phyloP scores from a whole-genome alignment of 1,140 invertebrate species.

The Radopholus similis region DNA sequence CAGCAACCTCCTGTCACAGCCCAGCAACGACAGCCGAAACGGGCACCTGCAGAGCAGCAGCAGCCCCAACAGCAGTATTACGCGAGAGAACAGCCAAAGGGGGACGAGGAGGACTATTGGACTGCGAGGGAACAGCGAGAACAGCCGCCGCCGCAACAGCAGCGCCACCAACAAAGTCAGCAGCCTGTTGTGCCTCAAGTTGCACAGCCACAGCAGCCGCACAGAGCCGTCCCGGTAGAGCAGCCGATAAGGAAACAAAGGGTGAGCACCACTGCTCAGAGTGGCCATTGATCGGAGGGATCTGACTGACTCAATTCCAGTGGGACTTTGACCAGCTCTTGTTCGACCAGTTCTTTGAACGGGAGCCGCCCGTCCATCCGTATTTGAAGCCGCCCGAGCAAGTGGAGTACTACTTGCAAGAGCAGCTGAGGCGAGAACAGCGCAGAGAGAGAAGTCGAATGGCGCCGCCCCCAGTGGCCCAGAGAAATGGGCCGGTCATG shows the following conservation, averaged over 20 bases:
- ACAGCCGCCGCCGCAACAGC: background rate
- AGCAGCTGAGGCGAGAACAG: conserved; percentile 24
- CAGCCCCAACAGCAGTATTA: too few species aligned
- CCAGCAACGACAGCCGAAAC: background rate
- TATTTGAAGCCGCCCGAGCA: conserved; percentile 31
- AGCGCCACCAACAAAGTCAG: background rate
- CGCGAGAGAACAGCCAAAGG: too few species aligned
- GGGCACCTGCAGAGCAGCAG: background rate
- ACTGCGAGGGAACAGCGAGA: background rate
- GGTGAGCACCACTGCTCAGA: background rate
- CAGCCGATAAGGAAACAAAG: too few species aligned
- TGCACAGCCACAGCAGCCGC: background rate
- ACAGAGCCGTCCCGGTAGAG: background rate
- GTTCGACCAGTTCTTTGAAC: conserved; percentile 13
- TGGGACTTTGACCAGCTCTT: conserved; percentile 11
- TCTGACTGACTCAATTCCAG: background rate
- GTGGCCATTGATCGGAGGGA: background rate
- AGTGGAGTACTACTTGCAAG: conserved; percentile 32
- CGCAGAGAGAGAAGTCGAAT: conserved; percentile 11
- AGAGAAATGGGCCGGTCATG: conserved; percentile 16
- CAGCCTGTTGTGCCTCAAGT: background rate
- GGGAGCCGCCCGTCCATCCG: conserved; percentile 31
- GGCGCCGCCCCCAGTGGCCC: conserved; percentile 24
- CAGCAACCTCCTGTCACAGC: background rate
- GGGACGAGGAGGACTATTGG: background rate